These are phyloP conservation scores for Ornithorhynchus anatinus DNA, from an alignment of 2,113 vertebrate genomes.

Conservation along the genomic window DNA sequence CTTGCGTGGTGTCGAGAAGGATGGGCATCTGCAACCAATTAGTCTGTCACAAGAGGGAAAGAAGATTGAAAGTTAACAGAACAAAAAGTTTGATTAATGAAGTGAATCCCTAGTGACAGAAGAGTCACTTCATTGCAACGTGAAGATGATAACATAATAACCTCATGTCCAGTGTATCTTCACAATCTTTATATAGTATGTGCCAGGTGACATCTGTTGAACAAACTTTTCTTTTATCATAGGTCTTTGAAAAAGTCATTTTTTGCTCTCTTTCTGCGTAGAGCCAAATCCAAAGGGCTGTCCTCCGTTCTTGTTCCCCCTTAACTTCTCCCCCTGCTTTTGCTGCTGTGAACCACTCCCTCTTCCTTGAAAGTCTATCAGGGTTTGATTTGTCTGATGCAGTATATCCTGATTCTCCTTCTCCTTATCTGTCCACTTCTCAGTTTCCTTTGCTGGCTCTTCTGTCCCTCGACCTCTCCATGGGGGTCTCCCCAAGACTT, in stretches of 20 bases:
- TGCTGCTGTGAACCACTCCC: no score
- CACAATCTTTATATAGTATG: background rate
- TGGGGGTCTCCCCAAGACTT: no score
- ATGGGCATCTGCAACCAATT: background rate
- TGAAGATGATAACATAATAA: conserved; percentile 4
- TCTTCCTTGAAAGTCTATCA: no score
- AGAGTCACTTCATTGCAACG: conserved; percentile 12
- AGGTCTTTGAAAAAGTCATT: background rate
- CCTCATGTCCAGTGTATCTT: background rate
- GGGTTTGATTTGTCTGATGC: no score
- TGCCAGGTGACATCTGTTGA: background rate
- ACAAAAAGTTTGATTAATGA: conserved; percentile 17
- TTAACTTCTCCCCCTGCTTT: no score
- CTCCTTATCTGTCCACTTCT: no score
- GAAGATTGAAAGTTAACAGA: background rate
- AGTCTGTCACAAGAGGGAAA: conserved; percentile 1
- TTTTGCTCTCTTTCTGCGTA: conserved; percentile 9
- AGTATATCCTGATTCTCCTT: no score
- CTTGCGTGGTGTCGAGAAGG: background rate
- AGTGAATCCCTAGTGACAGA: background rate
- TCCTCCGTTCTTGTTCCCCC: no score
- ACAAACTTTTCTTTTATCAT: background rate
- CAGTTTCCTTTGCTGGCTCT: no score
- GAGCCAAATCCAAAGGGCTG: no score
- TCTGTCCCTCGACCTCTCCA: no score